Base-by-base conservation (phyloP, 2,888 invertebrate genomes). In the Deroplatys truncata region DNA sequence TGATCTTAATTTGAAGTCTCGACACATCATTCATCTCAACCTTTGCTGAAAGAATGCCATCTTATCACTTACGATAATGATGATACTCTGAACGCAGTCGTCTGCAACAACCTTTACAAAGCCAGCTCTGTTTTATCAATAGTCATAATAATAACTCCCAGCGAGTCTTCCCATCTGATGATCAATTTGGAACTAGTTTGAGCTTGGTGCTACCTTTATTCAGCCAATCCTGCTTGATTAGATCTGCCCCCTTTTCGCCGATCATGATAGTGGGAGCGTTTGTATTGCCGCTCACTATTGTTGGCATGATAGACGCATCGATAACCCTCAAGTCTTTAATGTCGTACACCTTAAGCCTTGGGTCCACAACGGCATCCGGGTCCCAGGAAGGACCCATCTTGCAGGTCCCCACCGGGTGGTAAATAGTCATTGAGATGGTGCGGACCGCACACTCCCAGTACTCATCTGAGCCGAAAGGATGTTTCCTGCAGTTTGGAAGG, bases 201-300 rank as follows among this genome's bases (percentile, higher is more conserved):
- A 87, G 28, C 31, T 82, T 87, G 31, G 87, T 87, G n/a, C 82
- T 87, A 4, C 82, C 43, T 43, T 15, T n/a, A 13, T 29, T 84
- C 28, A 96, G 92, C 98, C 98, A 98, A 93, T 98, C 97, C 93
- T 96, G 96, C 93, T 98, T 98, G 90, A 98, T 96, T 92, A 98
- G 94, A 94, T 98, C 98, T 0, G 98, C 95, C 9, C 97, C 98
- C 93, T 98, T 98, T 92, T 98, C 98, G 0, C 96, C 98, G 56
- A 98, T 97, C 98, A 98, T 98, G 88, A 98, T 97, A n/a, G 96
- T 96, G 0, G 98, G 98, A 0, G 98, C 98, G 93, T 98, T 98
- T 0, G 98, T 98, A 92, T 98, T 98, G 13, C 98, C 98, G 92
- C 98, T 97, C 49, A 96, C 96, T 91, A 98, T 97, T 1, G 97